Percentiles rank a stretch among this genome's conserved stretches.
Evolutionary conservation across 2,113 vertebrate species (phyloP).

Genomic region (Cyphomyrus plagiostoma): DNA sequence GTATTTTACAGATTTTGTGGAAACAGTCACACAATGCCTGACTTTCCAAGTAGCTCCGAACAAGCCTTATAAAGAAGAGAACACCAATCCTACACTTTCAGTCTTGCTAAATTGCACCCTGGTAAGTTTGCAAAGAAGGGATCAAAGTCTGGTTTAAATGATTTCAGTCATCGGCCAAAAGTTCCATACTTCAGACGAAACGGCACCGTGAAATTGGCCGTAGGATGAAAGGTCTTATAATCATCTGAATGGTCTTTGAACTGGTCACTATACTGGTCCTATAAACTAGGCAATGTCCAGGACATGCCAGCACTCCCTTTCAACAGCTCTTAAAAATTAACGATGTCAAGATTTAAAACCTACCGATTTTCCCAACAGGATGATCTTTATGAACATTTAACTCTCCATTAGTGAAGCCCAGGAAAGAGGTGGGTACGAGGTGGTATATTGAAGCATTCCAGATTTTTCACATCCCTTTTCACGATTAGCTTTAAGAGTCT

Average conservation of each 20-base stretch:
- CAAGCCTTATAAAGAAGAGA: background rate
- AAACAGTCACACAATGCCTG: background rate
- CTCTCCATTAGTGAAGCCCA: background rate
- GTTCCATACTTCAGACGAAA: background rate
- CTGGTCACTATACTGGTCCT: background rate
- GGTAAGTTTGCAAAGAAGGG: background rate
- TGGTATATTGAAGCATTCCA: background rate
- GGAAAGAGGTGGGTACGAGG: background rate
- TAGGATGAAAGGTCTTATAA: background rate
- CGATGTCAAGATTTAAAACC: background rate
- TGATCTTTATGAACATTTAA: background rate
- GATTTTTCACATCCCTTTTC: background rate
- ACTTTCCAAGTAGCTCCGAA: background rate
- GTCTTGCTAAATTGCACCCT: background rate
- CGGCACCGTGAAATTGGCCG: background rate
- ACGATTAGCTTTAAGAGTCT: background rate
- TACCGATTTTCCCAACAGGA: background rate
- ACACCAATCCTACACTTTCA: background rate
- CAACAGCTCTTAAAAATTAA: background rate
- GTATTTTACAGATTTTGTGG: background rate
- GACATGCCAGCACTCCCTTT: background rate
- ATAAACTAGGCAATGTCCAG: background rate
- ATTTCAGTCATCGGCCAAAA: background rate
- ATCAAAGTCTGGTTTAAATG: background rate
- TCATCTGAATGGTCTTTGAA: background rate